Conservation (phyloP, 2,888 invertebrate species). For the Magallana nippona region DNA sequence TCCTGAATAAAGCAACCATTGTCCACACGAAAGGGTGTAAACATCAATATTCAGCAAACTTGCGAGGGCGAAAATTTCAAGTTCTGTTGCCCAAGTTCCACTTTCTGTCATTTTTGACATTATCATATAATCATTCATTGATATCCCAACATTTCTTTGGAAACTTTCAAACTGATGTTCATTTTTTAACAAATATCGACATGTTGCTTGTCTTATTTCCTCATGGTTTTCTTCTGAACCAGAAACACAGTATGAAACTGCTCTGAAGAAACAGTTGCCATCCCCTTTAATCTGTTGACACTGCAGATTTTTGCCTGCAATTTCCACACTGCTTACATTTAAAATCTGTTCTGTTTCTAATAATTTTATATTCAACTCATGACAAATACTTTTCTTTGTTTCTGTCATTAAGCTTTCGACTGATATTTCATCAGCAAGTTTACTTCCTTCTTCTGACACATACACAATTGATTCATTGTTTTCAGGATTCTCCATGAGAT, state of each 20-base stretch:
- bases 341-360: too few species aligned
- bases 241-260: conserved; percentile 22
- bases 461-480: background rate
- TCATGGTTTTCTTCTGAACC: conserved; percentile 11
- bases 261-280: conserved; percentile 41
- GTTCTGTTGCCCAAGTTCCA: conserved; percentile 38
- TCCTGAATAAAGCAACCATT: conserved; percentile 38
- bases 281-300: conserved; percentile 14
- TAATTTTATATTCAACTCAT: too few species aligned
- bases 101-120: conserved; percentile 23
- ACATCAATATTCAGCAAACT: conserved; percentile 20
- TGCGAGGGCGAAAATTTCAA: conserved; percentile 38
- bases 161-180: background rate
- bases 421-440: too few species aligned
- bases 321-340: background rate
- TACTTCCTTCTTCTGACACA: background rate
- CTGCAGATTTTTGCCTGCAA: background rate
- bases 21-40: background rate
- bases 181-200: background rate
- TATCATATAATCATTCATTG: conserved; percentile 3
- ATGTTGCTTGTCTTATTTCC: conserved; percentile 4
- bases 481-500: background rate
- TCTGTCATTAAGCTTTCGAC: too few species aligned
- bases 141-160: background rate
- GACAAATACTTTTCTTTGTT: too few species aligned